Percentiles rank a stretch among this genome's conserved stretches.
Conservation (phyloP, 2,888 invertebrate species). For the Nomada goodeniana region DNA sequence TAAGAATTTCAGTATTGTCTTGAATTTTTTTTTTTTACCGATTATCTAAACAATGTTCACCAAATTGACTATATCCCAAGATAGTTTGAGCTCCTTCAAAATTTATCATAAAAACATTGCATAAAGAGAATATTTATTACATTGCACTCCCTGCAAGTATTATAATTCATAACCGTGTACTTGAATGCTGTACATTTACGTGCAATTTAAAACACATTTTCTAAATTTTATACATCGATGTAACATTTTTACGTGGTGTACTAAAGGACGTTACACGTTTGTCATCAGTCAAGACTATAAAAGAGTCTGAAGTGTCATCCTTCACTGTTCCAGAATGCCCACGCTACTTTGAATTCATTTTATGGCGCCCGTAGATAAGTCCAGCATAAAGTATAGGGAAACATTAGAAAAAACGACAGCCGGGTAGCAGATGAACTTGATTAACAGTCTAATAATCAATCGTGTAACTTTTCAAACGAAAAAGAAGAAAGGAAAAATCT, state of each 20-base stretch:
- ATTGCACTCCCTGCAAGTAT: no score
- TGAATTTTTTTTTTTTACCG: no score
- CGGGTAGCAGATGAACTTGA: background rate
- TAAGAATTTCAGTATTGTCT: no score
- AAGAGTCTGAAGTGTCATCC: background rate
- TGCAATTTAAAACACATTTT: background rate
- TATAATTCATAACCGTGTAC: no score
- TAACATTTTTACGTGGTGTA: background rate
- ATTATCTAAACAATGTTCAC: no score
- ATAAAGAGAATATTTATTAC: no score
- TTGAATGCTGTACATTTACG: no score
- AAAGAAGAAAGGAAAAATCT: no score
- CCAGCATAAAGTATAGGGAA: background rate
- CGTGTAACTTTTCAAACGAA: no score
- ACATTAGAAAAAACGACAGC: background rate
- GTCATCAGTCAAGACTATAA: background rate
- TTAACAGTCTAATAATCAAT: background rate
- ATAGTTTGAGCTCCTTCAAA: no score
- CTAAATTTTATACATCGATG: background rate
- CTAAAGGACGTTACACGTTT: constrained; percentile 7
- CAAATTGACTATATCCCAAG: no score
- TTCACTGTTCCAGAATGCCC: background rate
- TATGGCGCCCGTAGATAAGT: background rate
- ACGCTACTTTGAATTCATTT: background rate
- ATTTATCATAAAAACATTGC: no score